A percentile compares a stretch with the other conserved stretches of the same genome.
Evolutionary conservation across 2,888 invertebrate genomes (phyloP).

Genomic region (Hofmannophila pseudospretella): DNA sequence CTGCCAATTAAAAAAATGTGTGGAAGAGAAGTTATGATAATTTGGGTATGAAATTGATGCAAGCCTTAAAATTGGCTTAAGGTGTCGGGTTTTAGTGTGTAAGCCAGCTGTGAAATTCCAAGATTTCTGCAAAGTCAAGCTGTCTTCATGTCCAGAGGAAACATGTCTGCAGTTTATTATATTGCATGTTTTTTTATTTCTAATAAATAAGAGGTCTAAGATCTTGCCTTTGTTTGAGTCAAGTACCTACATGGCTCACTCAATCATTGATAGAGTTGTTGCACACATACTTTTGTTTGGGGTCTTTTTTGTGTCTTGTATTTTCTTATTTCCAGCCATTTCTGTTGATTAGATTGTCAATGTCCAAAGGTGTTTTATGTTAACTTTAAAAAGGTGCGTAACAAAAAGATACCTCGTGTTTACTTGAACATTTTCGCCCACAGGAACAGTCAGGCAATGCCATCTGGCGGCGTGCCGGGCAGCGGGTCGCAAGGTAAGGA

Average conservation of each 20-base stretch:
- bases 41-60: slow-evolving; percentile 18
- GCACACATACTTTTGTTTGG: no score
- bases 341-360: no score
- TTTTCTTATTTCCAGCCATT: no score
- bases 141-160: not conserved
- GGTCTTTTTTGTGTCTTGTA: no score
- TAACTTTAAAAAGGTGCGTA: no score
- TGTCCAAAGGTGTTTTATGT: no score
- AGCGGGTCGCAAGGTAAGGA: slow-evolving; percentile 66
- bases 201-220: no score
- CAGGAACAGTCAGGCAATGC: slow-evolving; percentile 67
- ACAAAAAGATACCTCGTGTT: no score
- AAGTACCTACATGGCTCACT: no score
- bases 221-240: no score
- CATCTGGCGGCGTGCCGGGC: slow-evolving; percentile 51
- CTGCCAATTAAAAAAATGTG: not conserved
- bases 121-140: not conserved
- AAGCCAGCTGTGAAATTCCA: not conserved
- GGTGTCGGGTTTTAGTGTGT: slow-evolving; percentile 35
- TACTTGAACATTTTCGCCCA: not conserved
- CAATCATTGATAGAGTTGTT: no score
- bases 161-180: not conserved
- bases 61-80: slow-evolving; percentile 25
- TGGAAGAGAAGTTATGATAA: not conserved
- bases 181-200: not conserved